phyloP scores from a whole-genome alignment of 2,888 invertebrate species.

The Amiota communis region DNA sequence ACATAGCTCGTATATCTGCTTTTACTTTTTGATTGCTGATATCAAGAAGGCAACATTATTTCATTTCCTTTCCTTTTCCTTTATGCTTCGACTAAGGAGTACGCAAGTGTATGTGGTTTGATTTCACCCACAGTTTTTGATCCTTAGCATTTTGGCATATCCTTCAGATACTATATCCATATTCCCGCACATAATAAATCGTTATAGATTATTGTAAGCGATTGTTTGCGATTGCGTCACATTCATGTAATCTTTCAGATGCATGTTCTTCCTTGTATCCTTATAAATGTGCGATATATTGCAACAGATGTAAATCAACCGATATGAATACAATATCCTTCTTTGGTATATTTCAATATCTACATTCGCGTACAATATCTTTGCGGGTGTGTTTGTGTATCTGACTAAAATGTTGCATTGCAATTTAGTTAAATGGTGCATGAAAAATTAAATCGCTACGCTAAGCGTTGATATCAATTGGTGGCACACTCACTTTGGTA shows the following conservation, averaged over 20 bases:
- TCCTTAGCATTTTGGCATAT: not conserved
- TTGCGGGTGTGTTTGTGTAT: too few relatives aligned
- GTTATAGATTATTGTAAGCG: slow-evolving; percentile 60
- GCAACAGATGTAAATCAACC: slow-evolving; percentile 63
- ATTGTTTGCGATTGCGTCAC: slow-evolving; percentile 35
- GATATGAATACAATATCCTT: slow-evolving; percentile 26
- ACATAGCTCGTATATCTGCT: slow-evolving; percentile 23
- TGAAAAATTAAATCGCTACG: slow-evolving; percentile 24
- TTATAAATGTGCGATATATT: slow-evolving; percentile 39
- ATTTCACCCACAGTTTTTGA: not conserved
- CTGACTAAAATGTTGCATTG: slow-evolving; percentile 10
- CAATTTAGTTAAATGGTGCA: slow-evolving; percentile 49
- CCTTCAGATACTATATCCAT: not conserved
- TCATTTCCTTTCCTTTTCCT: not conserved
- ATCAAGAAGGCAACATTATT: slow-evolving; percentile 7
- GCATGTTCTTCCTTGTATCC: slow-evolving; percentile 14
- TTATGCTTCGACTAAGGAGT: not conserved
- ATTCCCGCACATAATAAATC: slow-evolving; percentile 51
- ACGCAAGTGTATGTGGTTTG: not conserved
- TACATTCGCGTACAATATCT: too few relatives aligned
- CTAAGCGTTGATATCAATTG: not conserved
- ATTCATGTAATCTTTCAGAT: not conserved
- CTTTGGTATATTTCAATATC: too few relatives aligned
- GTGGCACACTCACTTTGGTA: too few relatives aligned
- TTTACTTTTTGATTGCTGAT: slow-evolving; percentile 49